Percentiles rank a stretch among this genome's conserved stretches.
Conservation (phyloP, 2,113 vertebrate genomes). For the Odobenus rosmarus region DNA sequence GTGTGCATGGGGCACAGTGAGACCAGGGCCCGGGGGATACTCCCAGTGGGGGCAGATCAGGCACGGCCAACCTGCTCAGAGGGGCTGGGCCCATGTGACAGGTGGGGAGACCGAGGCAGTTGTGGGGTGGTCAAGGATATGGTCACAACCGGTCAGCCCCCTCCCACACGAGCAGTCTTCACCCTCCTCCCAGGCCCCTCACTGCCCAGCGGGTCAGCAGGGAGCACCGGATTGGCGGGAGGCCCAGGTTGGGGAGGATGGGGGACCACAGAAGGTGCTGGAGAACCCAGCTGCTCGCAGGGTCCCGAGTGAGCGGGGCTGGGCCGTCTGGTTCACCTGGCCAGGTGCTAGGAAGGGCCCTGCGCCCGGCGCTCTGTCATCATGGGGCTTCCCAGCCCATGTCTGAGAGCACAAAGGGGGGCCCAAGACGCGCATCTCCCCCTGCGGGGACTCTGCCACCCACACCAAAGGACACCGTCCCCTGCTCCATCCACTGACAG, state of each 20-base stretch:
- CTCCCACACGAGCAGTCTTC: neutral
- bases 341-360: neutral
- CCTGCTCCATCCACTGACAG: neutral
- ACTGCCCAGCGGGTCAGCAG: too few relatives aligned
- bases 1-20: accelerated
- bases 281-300: neutral
- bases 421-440: accelerated
- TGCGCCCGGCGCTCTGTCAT: neutral
- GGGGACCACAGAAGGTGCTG: neutral
- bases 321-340: neutral
- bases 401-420: neutral
- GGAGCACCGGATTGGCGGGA: neutral
- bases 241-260: neutral
- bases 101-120: neutral
- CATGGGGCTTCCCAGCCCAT: too few relatives aligned
- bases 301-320: neutral
- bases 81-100: neutral
- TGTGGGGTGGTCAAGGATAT: neutral
- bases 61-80: neutral
- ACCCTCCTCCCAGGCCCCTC: neutral
- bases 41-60: neutral
- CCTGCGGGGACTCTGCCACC: neutral
- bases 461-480: neutral
- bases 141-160: neutral
- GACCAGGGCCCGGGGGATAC: neutral